phyloP scores from a whole-genome alignment of 23 tunicate genomes.

The Ascidia mentula region DNA sequence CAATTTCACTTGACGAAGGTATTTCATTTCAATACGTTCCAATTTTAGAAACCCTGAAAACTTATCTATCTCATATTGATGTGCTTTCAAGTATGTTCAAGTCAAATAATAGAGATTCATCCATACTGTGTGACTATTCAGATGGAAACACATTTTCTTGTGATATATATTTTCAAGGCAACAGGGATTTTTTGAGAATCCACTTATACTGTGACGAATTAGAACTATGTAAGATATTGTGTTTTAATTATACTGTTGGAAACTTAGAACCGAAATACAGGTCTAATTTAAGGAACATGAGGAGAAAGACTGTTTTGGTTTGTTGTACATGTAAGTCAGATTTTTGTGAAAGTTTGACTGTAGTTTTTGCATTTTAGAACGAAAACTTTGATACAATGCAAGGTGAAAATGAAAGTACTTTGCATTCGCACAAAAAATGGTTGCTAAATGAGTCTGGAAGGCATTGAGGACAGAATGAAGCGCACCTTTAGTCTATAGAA shows the following conservation, averaged over 20 bases:
- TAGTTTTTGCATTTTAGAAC: no score
- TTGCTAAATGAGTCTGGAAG: no score
- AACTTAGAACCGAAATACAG: neutral
- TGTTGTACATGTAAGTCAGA: no score
- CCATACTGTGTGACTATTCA: neutral
- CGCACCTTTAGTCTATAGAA: no score
- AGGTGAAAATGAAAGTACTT: no score
- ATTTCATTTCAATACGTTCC: constrained; percentile 12
- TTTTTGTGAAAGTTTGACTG: no score
- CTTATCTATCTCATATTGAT: constrained; percentile 13
- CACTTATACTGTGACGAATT: constrained; percentile 20
- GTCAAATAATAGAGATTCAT: neutral
- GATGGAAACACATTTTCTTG: neutral
- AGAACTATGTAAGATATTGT: neutral
- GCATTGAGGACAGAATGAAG: no score
- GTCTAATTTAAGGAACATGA: constrained; percentile 17
- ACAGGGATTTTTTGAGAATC: constrained; percentile 1
- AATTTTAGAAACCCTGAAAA: neutral
- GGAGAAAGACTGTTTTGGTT: no score
- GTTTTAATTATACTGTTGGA: constrained; percentile 3
- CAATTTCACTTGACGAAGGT: neutral
- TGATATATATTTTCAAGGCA: constrained; percentile 6
- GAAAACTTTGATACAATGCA: no score
- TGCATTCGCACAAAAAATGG: no score
- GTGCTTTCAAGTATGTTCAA: neutral